Base-by-base conservation (phyloP, 2,888 invertebrate genomes). In the Dynastes hyllus region DNA sequence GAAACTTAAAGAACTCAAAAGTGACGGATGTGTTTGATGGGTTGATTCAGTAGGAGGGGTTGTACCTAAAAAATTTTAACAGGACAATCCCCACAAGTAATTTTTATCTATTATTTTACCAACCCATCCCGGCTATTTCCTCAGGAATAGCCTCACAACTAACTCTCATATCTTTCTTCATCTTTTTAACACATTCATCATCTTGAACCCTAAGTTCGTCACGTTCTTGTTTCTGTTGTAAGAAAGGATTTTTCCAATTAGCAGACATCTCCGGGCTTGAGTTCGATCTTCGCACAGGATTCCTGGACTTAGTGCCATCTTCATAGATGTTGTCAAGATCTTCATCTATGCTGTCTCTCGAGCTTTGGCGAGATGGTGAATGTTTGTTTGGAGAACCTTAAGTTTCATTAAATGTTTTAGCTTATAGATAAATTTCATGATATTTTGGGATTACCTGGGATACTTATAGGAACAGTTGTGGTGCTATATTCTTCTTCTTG, bases 181-280 rank as follows among this genome's bases (percentile, higher is more conserved):
- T 89, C 79, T 92, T 92, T 87, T 94, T 94, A 5, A 83, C 83
- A 16, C 84, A 69, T 22, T 87, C 86, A n/a, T 88, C 88, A 2
- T 88, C 88, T 63, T 82, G 82, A 1, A 78, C 58, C 32, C 83
- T n/a, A 66, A 75, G 73, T 69, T 84, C 79, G 81, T 86, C 77
- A 50, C 82, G 63, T 82, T 84, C 67, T 16, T 80, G 81, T 63
- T 86, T 86, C 37, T 85, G 87, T 65, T 83, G 87, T 67, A 93
- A 87, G 84, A 93, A 93, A 80, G 93, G 92, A 88, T 93, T 93
- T 82, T 95, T 95, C 95, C 95, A 96, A 86, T 94, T 95, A 1
- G 95, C 94, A 80, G 95, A 95, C 96, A 97, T 96, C 91, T 97
- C 97, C 0, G 97, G 97, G 84, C 96, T 96, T 75, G 97, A 97